These are phyloP conservation scores for Phenganax marumi DNA, from an alignment of 92 coral and sea anemone species.

Conservation along the genomic window DNA sequence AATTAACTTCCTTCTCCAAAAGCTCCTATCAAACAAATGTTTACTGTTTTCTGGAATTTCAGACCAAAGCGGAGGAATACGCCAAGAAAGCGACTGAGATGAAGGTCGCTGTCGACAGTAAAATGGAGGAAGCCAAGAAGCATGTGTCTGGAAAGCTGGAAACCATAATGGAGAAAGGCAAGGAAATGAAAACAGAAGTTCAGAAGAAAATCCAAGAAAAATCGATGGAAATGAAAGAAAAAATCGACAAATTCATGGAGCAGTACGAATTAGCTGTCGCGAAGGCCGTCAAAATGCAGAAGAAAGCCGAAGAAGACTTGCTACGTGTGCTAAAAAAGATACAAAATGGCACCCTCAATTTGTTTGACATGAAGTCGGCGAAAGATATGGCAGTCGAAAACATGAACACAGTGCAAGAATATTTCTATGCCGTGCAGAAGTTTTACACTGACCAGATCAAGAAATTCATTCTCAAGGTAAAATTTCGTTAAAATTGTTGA, in stretches of 20 bases:
- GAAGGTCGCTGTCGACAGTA: neutral
- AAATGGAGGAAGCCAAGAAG: constrained; percentile 9
- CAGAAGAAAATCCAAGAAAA: neutral
- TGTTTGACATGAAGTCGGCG: neutral
- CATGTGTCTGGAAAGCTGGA: neutral
- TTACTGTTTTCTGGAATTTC: too few species aligned
- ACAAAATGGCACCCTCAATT: neutral
- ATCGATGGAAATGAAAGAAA: neutral
- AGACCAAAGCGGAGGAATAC: neutral
- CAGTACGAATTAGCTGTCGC: neutral
- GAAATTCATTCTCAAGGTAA: neutral
- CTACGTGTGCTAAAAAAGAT: neutral
- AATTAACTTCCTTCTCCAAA: too few species aligned
- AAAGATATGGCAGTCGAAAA: neutral
- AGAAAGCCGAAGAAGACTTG: neutral
- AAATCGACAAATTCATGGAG: neutral
- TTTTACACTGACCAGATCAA: neutral
- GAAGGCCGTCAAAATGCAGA: neutral
- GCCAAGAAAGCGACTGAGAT: neutral
- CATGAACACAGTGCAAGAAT: neutral
- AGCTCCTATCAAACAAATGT: too few species aligned
- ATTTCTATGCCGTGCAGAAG: too few species aligned
- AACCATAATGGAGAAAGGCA: constrained; percentile 12
- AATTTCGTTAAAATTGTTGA: neutral
- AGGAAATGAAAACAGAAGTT: neutral